Evolutionary conservation across 1,140 invertebrate species (phyloP), one percentile per base, ranked within the genome.

Genomic region (Leptopilina clavipes): DNA sequence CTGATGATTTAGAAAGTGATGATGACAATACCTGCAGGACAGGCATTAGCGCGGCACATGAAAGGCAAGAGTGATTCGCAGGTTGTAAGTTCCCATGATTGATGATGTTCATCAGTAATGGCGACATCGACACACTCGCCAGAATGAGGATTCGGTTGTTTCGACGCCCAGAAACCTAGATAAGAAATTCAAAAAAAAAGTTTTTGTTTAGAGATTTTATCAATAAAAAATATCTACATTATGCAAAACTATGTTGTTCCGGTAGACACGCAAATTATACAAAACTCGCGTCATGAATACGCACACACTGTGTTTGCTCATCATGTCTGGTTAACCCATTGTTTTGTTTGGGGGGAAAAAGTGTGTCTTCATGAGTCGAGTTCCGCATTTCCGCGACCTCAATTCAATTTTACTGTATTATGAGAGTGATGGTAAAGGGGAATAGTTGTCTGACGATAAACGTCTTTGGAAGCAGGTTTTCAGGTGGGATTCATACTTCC

Each of bases 51-150:
- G 83, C 96, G 93, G 87, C 98, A 99, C 93, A 99, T 96, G 89
- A 98, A 99, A 31, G 98, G 97, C 76, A 98, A 90, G 22, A 99
- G 91, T 18, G 95, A 95, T 92, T 99, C 97, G 87, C 98, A 99
- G 11, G 97, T 97, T 74, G 96, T 96, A 72, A 98, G 91, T 88
- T 96, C 94, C 97, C 97, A 98, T 78, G 96, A 97, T 90, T 98
- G 97, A 48, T 92, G 89, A 19, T 92, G 90, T 81, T 95, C 93
- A n/a, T 92, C 94, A n/a, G 93, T 93, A 11, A 96, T 90, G 12
- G 93, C 93, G 1, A 94, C 93, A 76, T 96, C 95, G 8, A 98
- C 97, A 90, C 97, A 98, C 90, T 97, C 95, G 25, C 97, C 97
- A 11, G 93, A 93, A 65, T 92, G 91, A 18, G 96, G 94, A 89